These are phyloP conservation scores for Nebria ingens DNA, from an alignment of 1,140 invertebrate species.

Conservation along the genomic window DNA sequence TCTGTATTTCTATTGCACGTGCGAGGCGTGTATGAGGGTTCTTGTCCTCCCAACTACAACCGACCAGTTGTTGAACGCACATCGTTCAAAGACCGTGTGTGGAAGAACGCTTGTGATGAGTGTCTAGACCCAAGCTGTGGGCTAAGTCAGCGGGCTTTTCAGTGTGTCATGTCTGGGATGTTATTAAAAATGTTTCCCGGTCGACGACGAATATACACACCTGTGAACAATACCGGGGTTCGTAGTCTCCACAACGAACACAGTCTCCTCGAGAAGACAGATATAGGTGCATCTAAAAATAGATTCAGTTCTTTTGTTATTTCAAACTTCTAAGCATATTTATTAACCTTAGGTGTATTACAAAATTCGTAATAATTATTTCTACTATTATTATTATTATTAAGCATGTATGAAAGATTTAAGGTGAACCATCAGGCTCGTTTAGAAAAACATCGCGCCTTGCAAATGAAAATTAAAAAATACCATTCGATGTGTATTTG, in stretches of 20 bases:
- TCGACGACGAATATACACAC: not conserved
- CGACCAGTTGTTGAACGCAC: not conserved
- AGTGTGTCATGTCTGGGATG: constrained; percentile 7
- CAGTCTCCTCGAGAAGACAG: too few relatives aligned
- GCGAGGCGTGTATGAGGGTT: not conserved
- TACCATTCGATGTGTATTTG: too few relatives aligned
- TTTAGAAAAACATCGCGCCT: too few relatives aligned
- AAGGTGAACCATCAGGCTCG: too few relatives aligned
- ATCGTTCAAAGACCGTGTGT: not conserved
- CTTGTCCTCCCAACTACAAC: not conserved
- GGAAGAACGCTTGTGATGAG: not conserved
- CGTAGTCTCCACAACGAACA: not conserved
- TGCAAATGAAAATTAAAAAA: too few relatives aligned
- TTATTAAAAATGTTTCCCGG: constrained; percentile 6
- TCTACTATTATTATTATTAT: too few relatives aligned
- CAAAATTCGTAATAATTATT: too few relatives aligned
- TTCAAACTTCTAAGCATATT: too few relatives aligned
- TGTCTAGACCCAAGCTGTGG: too few relatives aligned
- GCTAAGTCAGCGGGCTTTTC: constrained; percentile 1
- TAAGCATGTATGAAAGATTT: too few relatives aligned
- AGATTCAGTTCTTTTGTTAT: too few relatives aligned
- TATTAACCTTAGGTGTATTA: too few relatives aligned
- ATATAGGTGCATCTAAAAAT: not conserved
- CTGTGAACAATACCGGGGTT: not conserved
- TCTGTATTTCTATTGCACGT: constrained; percentile 8